Base-by-base conservation (phyloP, 2,888 invertebrate species). In the Dinocampus coccinellae region DNA sequence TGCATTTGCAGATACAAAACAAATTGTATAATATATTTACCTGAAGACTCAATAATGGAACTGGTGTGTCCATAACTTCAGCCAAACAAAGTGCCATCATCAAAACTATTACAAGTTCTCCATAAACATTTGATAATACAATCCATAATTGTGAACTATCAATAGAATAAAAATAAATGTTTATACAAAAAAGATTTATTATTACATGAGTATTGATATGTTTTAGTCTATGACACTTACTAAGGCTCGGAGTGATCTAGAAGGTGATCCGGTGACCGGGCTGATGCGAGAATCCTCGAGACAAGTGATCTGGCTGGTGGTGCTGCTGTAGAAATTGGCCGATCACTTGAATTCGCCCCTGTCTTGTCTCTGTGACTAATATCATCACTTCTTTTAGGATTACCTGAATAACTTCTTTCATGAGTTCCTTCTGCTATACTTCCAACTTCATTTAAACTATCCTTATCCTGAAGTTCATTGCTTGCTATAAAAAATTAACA, bases 21-120 rank as follows among this genome's bases (percentile, higher is more conserved):
- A n/a, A n/a, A n/a, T n/a, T n/a, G n/a, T n/a, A n/a, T n/a, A n/a
- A n/a, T n/a, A n/a, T n/a, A n/a, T n/a, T n/a, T 84, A 90, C 90
- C 88, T 90, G 90, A 47, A 90, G 86, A 55, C 89, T 89, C 73
- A 90, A 85, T 11, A 90, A 85, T 47, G 88, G 87, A 53, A 90
- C 88, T 13, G 88, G 86, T 73, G 90, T 90, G 81, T 90, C 89
- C 87, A 90, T 89, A 58, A 90, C 89, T 80, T 90, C 90, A 55
- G 89, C 89, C 60, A 90, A 81, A 75, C 89, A 89, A 69, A 90
- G 86, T 26, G 89, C 89, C 75, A 90, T 81, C 86, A 89, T 89
- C 34, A 89, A 76, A 24, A 90, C 85, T 61, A 90, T 84, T 53
- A 90, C 78, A n/a, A 90, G 79, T 77, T 89, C 88, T n/a, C 90